Evolutionary conservation across 2,797 vertebrate genomes (phyloP).

Genomic region (Glossophaga mutica): DNA sequence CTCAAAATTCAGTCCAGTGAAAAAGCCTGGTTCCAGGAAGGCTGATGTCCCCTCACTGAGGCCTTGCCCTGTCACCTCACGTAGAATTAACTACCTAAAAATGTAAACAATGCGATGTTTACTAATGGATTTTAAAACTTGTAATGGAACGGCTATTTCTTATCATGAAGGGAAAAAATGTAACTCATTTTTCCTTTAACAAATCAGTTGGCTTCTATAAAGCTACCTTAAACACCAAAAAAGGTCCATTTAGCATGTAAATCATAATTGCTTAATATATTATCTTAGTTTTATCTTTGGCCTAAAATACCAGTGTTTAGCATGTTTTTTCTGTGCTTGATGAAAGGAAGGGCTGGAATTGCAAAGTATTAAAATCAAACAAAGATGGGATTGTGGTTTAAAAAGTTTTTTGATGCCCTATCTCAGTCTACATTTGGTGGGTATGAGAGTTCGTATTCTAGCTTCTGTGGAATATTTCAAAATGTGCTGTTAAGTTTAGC

Average conservation of each 20-base stretch:
- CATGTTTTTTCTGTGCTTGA: slow-evolving; percentile 15
- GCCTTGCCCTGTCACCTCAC: slow-evolving; percentile 44
- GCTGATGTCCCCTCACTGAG: not conserved
- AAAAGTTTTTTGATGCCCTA: not conserved
- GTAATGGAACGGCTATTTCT: slow-evolving; percentile 38
- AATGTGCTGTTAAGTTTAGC: not conserved
- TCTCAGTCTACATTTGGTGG: not conserved
- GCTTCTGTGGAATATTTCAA: not conserved
- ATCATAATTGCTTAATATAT: not conserved
- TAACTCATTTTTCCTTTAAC: not conserved
- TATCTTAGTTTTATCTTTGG: not conserved
- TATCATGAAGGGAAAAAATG: slow-evolving; percentile 17
- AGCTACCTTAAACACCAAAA: not conserved
- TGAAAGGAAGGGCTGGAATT: slow-evolving; percentile 8
- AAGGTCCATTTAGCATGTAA: not conserved
- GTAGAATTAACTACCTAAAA: slow-evolving; percentile 60
- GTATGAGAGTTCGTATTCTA: not conserved
- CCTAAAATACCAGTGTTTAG: not conserved
- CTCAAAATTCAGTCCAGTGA: slow-evolving; percentile 62
- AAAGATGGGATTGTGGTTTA: not conserved
- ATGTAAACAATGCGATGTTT: slow-evolving; percentile 48
- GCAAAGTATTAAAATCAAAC: not conserved
- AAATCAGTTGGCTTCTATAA: slow-evolving; percentile 24
- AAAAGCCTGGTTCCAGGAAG: slow-evolving; percentile 53
- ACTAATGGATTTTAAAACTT: slow-evolving; percentile 64